These are phyloP conservation scores for Megaustenia siamemsis DNA, from an alignment of 2,888 invertebrate genomes.

Conservation along the genomic window DNA sequence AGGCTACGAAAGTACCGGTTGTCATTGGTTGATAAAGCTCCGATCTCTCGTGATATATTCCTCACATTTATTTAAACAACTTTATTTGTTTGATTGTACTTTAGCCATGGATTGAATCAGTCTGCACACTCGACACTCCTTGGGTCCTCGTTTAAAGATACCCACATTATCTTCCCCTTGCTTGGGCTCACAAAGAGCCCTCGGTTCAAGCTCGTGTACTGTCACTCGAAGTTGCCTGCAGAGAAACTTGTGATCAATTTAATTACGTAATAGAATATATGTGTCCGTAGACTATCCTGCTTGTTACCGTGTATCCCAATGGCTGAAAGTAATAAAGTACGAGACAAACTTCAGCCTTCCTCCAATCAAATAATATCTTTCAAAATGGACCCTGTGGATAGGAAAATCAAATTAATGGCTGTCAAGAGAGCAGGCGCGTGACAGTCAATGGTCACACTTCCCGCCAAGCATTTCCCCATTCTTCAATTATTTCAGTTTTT, in stretches of 20 bases:
- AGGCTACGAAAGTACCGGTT: too few relatives aligned
- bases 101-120: too few relatives aligned
- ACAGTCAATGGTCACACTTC: neutral
- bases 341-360: constrained; percentile 2
- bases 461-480: neutral
- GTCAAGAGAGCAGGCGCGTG: neutral
- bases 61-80: too few relatives aligned
- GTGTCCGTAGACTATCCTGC: neutral
- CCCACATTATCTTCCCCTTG: too few relatives aligned
- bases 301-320: neutral
- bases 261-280: constrained; percentile 26
- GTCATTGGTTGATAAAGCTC: too few relatives aligned
- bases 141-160: too few relatives aligned
- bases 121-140: too few relatives aligned
- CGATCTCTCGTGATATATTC: too few relatives aligned
- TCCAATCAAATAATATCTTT: constrained; percentile 36
- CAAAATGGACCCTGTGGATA: constrained; percentile 14
- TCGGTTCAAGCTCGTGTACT: neutral
- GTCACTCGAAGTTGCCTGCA: neutral
- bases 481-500: neutral
- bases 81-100: too few relatives aligned
- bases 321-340: constrained; percentile 23
- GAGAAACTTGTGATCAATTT: constrained; percentile 18
- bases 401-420: constrained; percentile 18
- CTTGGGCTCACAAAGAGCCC: neutral